phyloP scores from a whole-genome alignment of 2,797 vertebrate species.

The Sciurus carolinensis region DNA sequence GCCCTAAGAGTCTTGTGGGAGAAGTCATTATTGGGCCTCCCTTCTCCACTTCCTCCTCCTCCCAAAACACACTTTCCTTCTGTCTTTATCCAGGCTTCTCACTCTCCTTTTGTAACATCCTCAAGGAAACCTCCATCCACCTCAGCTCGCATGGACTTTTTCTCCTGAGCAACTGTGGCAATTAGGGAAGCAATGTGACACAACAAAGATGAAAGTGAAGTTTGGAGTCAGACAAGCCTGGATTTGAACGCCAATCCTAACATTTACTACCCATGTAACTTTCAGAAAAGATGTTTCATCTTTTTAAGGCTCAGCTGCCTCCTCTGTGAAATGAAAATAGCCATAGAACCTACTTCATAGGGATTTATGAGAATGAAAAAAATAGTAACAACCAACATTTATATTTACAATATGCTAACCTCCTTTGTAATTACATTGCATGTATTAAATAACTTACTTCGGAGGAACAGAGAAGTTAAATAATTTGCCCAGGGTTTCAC shows the following conservation, averaged over 20 bases:
- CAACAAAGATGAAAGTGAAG: neutral
- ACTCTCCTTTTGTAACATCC: conserved; percentile 30
- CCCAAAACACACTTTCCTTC: neutral
- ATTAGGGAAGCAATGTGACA: conserved; percentile 17
- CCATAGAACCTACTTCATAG: neutral
- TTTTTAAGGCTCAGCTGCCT: neutral
- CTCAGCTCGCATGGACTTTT: conserved; percentile 3
- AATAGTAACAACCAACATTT: neutral
- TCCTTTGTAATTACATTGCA: conserved; percentile 20
- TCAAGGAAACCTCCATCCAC: neutral
- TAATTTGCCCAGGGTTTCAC: neutral
- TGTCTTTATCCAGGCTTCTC: conserved; percentile 30
- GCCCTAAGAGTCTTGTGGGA: neutral
- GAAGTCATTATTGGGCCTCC: neutral
- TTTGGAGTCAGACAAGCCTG: conserved; percentile 3
- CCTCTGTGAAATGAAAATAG: conserved; percentile 33
- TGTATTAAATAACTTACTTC: conserved; percentile 33
- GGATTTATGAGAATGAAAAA: conserved; percentile 29
- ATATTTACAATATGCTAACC: conserved; percentile 25
- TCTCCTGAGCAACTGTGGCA: conserved; percentile 40
- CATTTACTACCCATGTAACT: conserved; percentile 35
- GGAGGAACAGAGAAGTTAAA: conserved; percentile 24
- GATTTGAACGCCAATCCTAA: neutral
- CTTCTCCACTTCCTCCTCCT: no score
- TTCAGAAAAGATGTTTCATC: conserved; percentile 42